A percentile compares a stretch with the other conserved stretches of the same genome.
Conservation (phyloP, 53 echinoderm and acorn worm species). For the Mesocentrotus franciscanus region DNA sequence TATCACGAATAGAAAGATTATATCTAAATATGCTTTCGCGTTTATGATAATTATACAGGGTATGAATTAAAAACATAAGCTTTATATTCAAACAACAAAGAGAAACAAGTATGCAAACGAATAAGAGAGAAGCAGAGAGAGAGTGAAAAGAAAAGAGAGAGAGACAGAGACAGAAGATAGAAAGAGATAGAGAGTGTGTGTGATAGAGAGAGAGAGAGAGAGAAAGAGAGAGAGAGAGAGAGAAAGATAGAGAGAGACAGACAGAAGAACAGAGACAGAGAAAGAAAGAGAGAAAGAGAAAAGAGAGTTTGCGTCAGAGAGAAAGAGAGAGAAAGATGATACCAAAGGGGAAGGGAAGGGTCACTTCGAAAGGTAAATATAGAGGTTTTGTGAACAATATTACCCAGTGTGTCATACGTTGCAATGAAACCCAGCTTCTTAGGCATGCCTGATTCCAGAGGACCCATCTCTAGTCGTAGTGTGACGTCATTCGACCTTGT, state of each 20-base stretch:
- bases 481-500: constrained; percentile 89
- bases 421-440: constrained; percentile 93
- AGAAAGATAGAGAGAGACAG: no score
- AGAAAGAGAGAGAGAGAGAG: no score
- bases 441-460: constrained; percentile 84
- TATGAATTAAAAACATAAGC: neutral
- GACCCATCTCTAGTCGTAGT: constrained; percentile 76
- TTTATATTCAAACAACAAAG: neutral
- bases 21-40: no score
- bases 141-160: no score
- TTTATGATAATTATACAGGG: no score
- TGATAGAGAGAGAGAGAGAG: neutral
- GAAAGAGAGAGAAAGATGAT: neutral
- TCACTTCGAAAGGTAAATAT: neutral
- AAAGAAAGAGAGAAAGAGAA: neutral
- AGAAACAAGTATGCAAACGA: no score
- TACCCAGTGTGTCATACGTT: constrained; percentile 83
- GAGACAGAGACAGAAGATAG: neutral
- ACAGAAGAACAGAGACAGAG: neutral
- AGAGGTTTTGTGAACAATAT: neutral
- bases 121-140: no score
- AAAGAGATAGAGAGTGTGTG: no score
- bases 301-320: neutral
- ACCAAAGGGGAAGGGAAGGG: neutral
- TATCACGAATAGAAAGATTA: no score